Percentiles rank a stretch among this genome's conserved stretches.
These are phyloP conservation scores for Drosophila tanythrix DNA, from an alignment of 2,888 invertebrate species.

Conservation along the genomic window DNA sequence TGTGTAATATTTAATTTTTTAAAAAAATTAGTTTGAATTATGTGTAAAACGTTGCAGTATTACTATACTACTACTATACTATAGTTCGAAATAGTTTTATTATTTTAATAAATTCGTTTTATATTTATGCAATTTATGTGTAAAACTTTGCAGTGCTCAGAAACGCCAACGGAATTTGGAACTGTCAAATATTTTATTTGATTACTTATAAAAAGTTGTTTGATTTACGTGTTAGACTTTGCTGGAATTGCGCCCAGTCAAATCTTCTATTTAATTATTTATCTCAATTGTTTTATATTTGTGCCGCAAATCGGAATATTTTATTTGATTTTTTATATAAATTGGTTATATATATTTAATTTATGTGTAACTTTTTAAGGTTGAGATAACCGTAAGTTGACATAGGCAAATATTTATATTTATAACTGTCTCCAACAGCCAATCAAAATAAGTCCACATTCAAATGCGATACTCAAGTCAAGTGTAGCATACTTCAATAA, in stretches of 20 bases:
- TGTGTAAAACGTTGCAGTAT: neutral
- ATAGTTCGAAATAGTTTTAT: no score
- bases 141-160: neutral
- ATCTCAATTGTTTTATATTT: no score
- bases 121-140: no score
- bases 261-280: neutral
- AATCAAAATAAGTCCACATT: neutral
- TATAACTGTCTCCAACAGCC: neutral
- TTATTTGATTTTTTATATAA: neutral
- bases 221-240: neutral
- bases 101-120: no score
- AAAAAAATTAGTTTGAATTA: rapidly evolving
- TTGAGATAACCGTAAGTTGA: neutral
- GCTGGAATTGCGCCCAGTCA: no score
- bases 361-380: neutral
- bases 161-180: neutral
- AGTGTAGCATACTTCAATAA: neutral
- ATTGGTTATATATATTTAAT: neutral
- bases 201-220: neutral
- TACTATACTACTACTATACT: no score
- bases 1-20: neutral
- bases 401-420: neutral
- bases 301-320: neutral
- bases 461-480: neutral
- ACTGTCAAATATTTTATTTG: neutral